Conservation (phyloP, 1,140 invertebrate species). For the Macrotrachela quadricornifera region DNA sequence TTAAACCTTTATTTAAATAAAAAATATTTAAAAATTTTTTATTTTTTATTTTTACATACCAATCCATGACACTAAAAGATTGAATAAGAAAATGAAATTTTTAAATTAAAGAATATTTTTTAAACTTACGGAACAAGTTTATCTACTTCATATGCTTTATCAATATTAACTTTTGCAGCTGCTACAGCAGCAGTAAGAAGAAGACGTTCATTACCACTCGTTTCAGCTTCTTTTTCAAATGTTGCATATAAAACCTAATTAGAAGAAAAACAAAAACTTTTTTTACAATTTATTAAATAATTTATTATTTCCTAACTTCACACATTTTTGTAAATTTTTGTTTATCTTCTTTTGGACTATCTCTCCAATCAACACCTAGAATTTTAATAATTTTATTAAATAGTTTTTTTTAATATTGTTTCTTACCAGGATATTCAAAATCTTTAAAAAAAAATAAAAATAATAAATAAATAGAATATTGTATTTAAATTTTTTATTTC, state of each 20-base stretch:
- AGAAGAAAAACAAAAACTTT: too few relatives aligned
- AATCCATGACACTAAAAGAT: too few relatives aligned
- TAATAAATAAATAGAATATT: too few relatives aligned
- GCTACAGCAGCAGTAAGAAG: constrained; percentile 38
- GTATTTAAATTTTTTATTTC: constrained; percentile 30
- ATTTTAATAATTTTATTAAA: too few relatives aligned
- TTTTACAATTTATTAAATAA: constrained; percentile 2
- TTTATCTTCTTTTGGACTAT: constrained; percentile 1
- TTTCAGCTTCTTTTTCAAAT: constrained; percentile 37
- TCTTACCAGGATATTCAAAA: constrained; percentile 8
- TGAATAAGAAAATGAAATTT: too few relatives aligned
- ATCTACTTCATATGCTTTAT: constrained; percentile 34
- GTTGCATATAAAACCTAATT: constrained; percentile 44
- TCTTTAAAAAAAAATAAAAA: too few relatives aligned
- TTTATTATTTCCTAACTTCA: neutral
- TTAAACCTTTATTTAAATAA: neutral
- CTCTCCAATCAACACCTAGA: constrained; percentile 4
- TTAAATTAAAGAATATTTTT: neutral
- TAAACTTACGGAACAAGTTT: constrained; percentile 14
- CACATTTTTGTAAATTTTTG: constrained; percentile 7
- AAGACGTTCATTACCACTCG: constrained; percentile 20
- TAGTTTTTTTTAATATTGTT: too few relatives aligned
- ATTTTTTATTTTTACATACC: too few relatives aligned
- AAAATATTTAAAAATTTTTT: too few relatives aligned
- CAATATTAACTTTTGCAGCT: constrained; percentile 31